Evolutionary conservation across 2,888 invertebrate genomes (phyloP).

Genomic region (Synanthedon tipuliformis): DNA sequence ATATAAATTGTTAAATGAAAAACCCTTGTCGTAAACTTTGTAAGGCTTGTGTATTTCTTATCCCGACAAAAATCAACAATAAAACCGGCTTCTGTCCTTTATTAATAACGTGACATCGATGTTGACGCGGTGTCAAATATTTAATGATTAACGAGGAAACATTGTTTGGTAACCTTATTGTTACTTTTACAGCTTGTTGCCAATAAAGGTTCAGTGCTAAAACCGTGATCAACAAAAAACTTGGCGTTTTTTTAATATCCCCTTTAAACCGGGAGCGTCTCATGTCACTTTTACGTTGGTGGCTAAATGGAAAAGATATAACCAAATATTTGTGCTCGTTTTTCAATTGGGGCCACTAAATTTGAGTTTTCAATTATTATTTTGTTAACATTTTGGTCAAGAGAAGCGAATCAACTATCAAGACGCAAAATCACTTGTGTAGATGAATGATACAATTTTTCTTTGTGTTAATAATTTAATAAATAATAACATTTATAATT

Average conservation of each 20-base stretch:
- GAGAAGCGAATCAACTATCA: too few species aligned
- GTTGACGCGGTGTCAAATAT: conserved; percentile 48
- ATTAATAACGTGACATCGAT: conserved; percentile 27
- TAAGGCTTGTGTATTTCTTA: too few species aligned
- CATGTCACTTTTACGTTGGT: conserved; percentile 31
- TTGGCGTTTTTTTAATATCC: conserved; percentile 36
- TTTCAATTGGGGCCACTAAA: conserved; percentile 25
- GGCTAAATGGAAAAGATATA: conserved; percentile 35
- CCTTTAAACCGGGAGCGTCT: conserved; percentile 21
- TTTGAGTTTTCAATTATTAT: too few species aligned
- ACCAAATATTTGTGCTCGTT: conserved; percentile 41
- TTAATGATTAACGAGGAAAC: conserved; percentile 37
- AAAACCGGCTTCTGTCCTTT: conserved; percentile 14
- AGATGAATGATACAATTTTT: too few species aligned
- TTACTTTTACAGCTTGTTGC: conserved; percentile 5
- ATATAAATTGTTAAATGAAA: too few species aligned
- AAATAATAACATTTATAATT: too few species aligned
- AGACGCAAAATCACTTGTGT: too few species aligned
- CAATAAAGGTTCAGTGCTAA: conserved; percentile 30
- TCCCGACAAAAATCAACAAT: conserved; percentile 1
- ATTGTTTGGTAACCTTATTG: conserved; percentile 30
- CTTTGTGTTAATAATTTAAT: too few species aligned
- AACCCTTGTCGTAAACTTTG: too few species aligned
- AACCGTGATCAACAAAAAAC: conserved; percentile 23
- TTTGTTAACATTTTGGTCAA: too few species aligned